Base-by-base conservation (phyloP, 2,888 invertebrate genomes). In the Epirrita christyi region DNA sequence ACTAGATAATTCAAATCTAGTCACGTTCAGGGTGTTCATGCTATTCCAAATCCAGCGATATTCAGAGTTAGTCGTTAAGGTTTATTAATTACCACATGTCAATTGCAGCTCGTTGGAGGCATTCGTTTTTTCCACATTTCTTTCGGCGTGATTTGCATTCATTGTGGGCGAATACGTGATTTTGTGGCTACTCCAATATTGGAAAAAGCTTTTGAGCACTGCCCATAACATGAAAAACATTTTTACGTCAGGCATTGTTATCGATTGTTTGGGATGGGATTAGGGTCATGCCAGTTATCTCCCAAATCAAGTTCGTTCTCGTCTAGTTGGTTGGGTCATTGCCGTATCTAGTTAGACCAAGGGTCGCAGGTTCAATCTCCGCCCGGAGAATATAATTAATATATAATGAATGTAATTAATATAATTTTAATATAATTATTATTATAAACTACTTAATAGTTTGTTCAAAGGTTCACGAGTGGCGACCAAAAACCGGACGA, bases 71-170 rank as follows among this genome's bases (percentile, higher is more conserved):
- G 15, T 49, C 45, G 49, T 46, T 54, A 15, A 49, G 8, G 32
- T 44, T 32, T 14, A 55, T 51, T 55, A 51, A 47, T 55, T 42
- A 46, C 38, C 42, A 36, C 50, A 32, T 54, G 50, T 59, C 42
- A 50, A 46, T 28, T 29, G 41, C 41, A 49, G 46, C 36, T 36
- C 14, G 32, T 44, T 55, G 15, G 36, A 34, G 32, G 42, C 29
- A 15, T 13, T n/a, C 41, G 37, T 15, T 54, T 59, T 55, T 55
- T 36, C 42, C 59, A 38, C 46, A 59, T 27, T 42, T 59, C 42
- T 29, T 28, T 38, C 50, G 38, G 37, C 32, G 42, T 54, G 54
- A 47, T 59, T 55, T 59, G 34, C 54, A 55, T 49, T 34, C 37
- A 50, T 57, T 38, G 54, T 42, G 27, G 29, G 44, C 29, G 11